Conservation (phyloP, 2,113 vertebrate genomes). For the Monopterus albus region DNA sequence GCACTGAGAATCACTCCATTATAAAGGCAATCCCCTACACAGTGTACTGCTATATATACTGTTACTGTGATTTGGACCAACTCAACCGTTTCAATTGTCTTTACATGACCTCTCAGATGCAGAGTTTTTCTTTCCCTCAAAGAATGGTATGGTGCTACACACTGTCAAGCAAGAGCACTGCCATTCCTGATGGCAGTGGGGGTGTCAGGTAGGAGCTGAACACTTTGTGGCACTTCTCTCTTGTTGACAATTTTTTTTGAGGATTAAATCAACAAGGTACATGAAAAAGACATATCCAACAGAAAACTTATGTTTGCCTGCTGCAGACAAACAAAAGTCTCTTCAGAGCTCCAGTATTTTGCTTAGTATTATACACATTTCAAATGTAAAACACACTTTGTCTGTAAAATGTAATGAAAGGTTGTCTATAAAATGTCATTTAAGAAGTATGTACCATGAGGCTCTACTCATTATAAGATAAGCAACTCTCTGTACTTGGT, state of each 20-base stretch:
- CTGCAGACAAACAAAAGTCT: not conserved
- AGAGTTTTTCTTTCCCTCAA: not conserved
- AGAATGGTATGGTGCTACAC: too few species aligned
- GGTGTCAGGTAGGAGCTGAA: slow-evolving; percentile 21
- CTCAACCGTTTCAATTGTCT: not conserved
- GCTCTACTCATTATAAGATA: not conserved
- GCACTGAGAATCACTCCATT: slow-evolving; percentile 59
- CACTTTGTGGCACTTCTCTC: not conserved
- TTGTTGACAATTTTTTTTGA: not conserved
- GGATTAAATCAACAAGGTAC: slow-evolving; percentile 6
- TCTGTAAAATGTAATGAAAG: not conserved
- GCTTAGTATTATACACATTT: not conserved
- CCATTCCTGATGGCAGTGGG: too few species aligned
- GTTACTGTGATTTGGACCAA: too few species aligned
- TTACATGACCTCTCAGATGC: not conserved
- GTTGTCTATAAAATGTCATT: too few species aligned
- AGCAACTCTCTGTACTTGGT: not conserved
- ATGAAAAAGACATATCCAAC: slow-evolving; percentile 10
- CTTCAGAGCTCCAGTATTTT: not conserved
- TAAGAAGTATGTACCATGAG: not conserved
- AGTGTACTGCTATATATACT: slow-evolving; percentile 4
- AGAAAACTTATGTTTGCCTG: not conserved
- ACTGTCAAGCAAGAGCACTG: too few species aligned
- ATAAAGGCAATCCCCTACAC: slow-evolving; percentile 3
- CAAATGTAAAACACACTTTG: not conserved